phyloP scores from a whole-genome alignment of 53 echinoderm and acorn worm species.

The Temnopleurus reevesii region DNA sequence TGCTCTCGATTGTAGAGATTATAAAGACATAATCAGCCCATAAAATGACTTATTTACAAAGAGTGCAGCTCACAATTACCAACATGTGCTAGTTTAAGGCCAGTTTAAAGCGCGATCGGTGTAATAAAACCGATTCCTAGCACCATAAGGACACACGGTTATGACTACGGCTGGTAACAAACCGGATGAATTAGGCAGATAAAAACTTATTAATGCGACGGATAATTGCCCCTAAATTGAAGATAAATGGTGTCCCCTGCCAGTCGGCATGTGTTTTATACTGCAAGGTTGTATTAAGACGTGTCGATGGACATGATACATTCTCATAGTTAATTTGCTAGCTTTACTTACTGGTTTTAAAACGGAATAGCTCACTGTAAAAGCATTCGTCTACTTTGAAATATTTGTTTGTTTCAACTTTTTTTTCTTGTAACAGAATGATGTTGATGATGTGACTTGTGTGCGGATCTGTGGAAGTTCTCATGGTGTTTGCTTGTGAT shows the following conservation, averaged over 20 bases:
- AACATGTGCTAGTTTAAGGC: background rate
- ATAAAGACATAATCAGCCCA: slow-evolving; percentile 8
- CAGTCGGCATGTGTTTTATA: background rate
- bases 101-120: background rate
- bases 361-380: too few relatives aligned
- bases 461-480: too few relatives aligned
- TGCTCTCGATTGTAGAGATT: slow-evolving; percentile 6
- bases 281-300: background rate
- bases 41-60: background rate
- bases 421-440: background rate
- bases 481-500: too few relatives aligned
- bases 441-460: background rate
- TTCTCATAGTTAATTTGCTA: background rate
- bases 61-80: slow-evolving; percentile 6
- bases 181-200: slow-evolving; percentile 59
- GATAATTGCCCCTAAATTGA: slow-evolving; percentile 51
- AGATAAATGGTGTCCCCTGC: slow-evolving; percentile 40
- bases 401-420: background rate
- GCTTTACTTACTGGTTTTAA: too few relatives aligned
- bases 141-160: slow-evolving; percentile 9
- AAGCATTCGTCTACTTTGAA: too few relatives aligned
- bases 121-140: slow-evolving; percentile 33
- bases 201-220: slow-evolving; percentile 58
- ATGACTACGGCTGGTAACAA: background rate
- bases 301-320: slow-evolving; percentile 12